Evolutionary conservation across 1,140 invertebrate genomes (phyloP).

Genomic region (Neuroterus valhalla): DNA sequence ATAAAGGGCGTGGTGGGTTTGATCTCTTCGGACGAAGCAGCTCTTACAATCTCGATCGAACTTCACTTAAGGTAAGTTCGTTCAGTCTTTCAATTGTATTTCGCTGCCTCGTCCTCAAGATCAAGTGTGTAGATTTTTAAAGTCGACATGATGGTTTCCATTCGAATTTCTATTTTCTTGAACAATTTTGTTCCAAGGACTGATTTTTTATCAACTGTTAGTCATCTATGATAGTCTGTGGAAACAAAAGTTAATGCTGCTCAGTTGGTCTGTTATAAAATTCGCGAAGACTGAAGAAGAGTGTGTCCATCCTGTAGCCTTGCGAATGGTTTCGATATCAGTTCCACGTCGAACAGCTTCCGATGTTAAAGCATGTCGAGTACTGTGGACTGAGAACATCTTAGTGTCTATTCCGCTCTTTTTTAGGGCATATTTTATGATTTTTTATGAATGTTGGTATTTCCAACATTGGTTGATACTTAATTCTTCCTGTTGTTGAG

Average conservation of each 20-base stretch:
- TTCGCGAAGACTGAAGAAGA: constrained; percentile 41
- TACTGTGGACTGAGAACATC: constrained; percentile 41
- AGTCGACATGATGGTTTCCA: too few species aligned
- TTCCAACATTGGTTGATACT: too few species aligned
- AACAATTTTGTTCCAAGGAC: background rate
- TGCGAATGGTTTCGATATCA: constrained; percentile 41
- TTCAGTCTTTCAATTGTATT: too few species aligned
- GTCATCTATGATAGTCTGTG: too few species aligned
- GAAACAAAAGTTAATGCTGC: background rate
- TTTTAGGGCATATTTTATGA: constrained; percentile 3
- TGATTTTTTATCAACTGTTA: too few species aligned
- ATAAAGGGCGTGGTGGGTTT: background rate
- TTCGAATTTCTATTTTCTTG: background rate
- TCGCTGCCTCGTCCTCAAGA: too few species aligned
- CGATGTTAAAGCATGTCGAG: constrained; percentile 48
- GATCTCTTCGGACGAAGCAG: background rate
- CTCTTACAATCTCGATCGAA: too few species aligned
- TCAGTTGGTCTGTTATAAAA: constrained; percentile 46
- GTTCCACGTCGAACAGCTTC: constrained; percentile 41
- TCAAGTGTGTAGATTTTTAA: background rate
- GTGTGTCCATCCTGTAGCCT: constrained; percentile 50
- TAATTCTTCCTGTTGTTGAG: too few species aligned
- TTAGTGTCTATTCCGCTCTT: constrained; percentile 23
- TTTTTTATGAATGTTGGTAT: constrained; percentile 27
- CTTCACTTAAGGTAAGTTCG: too few species aligned